Conservation (phyloP, 2,888 invertebrate genomes). For the Nephrocerus scutellatus region DNA sequence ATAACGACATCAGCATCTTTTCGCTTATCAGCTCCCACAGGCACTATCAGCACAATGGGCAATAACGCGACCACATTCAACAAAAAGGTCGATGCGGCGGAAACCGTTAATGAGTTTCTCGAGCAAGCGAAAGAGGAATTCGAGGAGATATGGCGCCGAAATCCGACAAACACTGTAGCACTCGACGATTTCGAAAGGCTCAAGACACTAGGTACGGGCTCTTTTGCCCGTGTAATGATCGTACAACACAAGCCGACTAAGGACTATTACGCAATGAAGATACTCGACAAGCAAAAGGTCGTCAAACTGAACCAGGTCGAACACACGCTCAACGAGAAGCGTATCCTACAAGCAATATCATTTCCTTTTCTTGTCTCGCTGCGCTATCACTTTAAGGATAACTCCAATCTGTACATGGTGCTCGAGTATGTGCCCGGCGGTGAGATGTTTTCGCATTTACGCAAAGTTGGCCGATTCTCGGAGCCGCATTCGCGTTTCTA, state of each 20-base stretch:
- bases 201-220: conserved; percentile 98
- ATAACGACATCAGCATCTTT: conserved; percentile 39
- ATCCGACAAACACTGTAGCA: conserved; percentile 88
- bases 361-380: conserved; percentile 98
- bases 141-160: conserved; percentile 97
- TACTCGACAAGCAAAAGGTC: conserved; percentile 99
- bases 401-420: conserved; percentile 99
- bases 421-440: conserved; percentile 99
- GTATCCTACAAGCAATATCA: conserved; percentile 97
- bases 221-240: conserved; percentile 99
- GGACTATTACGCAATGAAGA: conserved; percentile 99
- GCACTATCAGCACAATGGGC: conserved; percentile 66
- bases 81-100: conserved; percentile 97
- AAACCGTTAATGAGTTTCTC: conserved; percentile 97
- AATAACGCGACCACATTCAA: conserved; percentile 90
- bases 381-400: conserved; percentile 99
- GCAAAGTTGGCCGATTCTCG: conserved; percentile 95
- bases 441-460: conserved; percentile 99
- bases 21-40: conserved; percentile 39
- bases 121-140: conserved; percentile 97
- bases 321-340: conserved; percentile 98
- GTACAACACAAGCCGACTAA: conserved; percentile 96
- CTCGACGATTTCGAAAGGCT: conserved; percentile 98
- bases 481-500: conserved; percentile 98
- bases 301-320: conserved; percentile 99